Base-by-base conservation (phyloP, 2,113 vertebrate species). In the Nannospalax galili region DNA sequence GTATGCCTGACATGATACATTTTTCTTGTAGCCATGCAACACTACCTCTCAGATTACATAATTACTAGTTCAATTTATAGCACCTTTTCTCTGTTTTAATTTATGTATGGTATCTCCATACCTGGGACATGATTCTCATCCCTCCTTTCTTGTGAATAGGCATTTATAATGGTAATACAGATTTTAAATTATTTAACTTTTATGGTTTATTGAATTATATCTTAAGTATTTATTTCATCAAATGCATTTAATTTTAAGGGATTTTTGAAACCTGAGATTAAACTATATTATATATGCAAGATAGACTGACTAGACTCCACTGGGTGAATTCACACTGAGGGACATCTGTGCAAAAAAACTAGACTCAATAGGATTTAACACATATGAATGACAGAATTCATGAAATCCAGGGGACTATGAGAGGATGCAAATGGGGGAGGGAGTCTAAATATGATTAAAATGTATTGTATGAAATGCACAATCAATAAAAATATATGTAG, bases 111-210 rank as follows among this genome's bases (percentile, higher is more conserved):
- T 16, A 74, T n/a, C 9, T 1, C 17, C 0, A 84, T 45, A 22
- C 7, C 5, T 81, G 4, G 8, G 6, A 48, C 0, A 48, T 5
- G 77, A 45, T 22, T 85, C 17, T 8, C 91, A 84, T 42, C 1
- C 3, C 3, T 9, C 3, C 30, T 79, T 94, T 17, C 4, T 73
- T 81, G 7, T 48, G 16, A 87, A 26, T 5, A 82, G 56, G 91
- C 58, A 90, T 40, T 88, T 58, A 64, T 35, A 35, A 79, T 60
- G 6, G 77, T 19, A 93, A 56, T 11, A 79, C 2, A 58, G 1
- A 93, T 93, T 93, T 94, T 40, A 73, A 89, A 28, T 52, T 11
- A 52, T 26, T 30, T 58, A 73, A 78, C 2, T 22, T 81, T 94
- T 75, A n/a, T 24, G 64, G 9, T 32, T 24, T 84, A 56, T 35